Evolutionary conservation across 2,888 invertebrate species (phyloP).

Genomic region (Orthosia gracilis): DNA sequence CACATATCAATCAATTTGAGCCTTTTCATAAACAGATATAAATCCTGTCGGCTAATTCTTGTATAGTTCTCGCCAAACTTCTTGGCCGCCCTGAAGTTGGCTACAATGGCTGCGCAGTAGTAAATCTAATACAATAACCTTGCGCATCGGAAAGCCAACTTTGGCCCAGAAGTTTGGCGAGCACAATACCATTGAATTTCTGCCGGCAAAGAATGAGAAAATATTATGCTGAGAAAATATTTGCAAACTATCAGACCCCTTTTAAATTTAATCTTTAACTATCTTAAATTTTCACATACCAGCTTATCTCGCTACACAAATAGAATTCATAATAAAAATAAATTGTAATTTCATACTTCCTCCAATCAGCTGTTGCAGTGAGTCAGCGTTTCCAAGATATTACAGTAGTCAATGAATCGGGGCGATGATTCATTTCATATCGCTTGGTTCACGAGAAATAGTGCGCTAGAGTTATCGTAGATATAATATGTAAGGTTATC

Average conservation of each 20-base stretch:
- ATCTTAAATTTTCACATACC: not conserved
- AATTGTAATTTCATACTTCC: slow-evolving; percentile 11
- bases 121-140: too few species aligned
- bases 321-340: slow-evolving; percentile 24
- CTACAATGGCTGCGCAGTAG: too few species aligned
- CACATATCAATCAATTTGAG: too few species aligned
- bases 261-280: not conserved
- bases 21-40: too few species aligned
- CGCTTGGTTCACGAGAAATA: slow-evolving; percentile 24
- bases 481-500: slow-evolving; percentile 1
- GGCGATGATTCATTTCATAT: slow-evolving; percentile 47
- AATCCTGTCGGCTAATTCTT: too few species aligned
- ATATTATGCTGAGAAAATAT: not conserved
- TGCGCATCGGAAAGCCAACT: too few species aligned
- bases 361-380: slow-evolving; percentile 33
- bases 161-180: too few species aligned
- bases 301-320: slow-evolving; percentile 6
- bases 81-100: too few species aligned
- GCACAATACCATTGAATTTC: too few species aligned
- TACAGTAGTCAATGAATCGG: slow-evolving; percentile 42
- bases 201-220: not conserved
- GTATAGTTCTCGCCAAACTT: too few species aligned
- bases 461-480: slow-evolving; percentile 9
- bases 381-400: slow-evolving; percentile 47
- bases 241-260: not conserved